Conservation (phyloP, 2,888 invertebrate species). For the Polia nebulosa region DNA sequence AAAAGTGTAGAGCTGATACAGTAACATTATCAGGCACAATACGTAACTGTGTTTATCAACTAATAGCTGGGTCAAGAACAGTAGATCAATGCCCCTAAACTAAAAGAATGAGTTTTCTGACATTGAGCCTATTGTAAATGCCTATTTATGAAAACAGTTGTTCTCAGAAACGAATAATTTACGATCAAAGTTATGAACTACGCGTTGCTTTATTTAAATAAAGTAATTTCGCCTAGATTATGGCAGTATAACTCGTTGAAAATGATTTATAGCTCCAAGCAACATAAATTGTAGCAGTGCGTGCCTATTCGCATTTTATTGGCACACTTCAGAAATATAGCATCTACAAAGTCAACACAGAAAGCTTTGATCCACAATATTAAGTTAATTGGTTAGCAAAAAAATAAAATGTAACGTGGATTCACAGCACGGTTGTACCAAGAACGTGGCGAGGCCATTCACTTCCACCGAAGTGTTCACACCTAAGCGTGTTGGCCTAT, state of each 20-base stretch:
- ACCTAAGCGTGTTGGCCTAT: constrained; percentile 67
- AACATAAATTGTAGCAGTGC: constrained; percentile 31
- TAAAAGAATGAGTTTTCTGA: constrained; percentile 33
- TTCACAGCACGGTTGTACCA: constrained; percentile 82
- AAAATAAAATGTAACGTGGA: constrained; percentile 62
- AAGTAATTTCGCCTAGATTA: constrained; percentile 39
- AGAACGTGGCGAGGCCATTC: constrained; percentile 84
- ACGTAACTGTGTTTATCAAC: constrained; percentile 45
- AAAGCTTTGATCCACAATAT: constrained; percentile 31
- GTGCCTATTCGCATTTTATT: constrained; percentile 40
- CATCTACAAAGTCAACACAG: constrained; percentile 7
- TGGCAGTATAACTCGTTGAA: constrained; percentile 19
- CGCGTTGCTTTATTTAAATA: constrained; percentile 37
- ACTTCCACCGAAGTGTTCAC: constrained; percentile 75
- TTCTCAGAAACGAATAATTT: constrained; percentile 2
- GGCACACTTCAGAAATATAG: constrained; percentile 13
- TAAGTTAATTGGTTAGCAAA: neutral
- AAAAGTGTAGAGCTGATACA: constrained; percentile 27
- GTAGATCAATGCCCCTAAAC: constrained; percentile 50
- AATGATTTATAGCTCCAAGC: constrained; percentile 47
- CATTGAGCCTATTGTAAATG: constrained; percentile 23
- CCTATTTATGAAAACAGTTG: constrained; percentile 22
- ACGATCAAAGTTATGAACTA: constrained; percentile 32
- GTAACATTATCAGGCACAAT: constrained; percentile 31
- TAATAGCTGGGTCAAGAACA: constrained; percentile 58